These are phyloP conservation scores for Podarcis cretensis DNA, from an alignment of 2,113 vertebrate species.

Conservation along the genomic window DNA sequence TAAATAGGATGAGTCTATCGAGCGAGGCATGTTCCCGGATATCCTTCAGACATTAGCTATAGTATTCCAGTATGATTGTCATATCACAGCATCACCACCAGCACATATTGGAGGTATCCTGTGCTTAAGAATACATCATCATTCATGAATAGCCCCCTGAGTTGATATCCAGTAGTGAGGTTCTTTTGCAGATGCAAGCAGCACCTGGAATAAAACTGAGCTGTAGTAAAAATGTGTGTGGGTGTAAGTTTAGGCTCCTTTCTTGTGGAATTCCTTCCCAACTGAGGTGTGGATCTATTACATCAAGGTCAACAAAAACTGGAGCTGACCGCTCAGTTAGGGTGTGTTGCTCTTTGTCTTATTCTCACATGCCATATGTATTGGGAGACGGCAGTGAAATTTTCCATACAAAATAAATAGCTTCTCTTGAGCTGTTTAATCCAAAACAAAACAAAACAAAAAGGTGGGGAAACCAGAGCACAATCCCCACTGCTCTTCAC, in stretches of 20 bases:
- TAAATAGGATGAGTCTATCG: not conserved
- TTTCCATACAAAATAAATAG: not conserved
- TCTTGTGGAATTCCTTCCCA: too few relatives aligned
- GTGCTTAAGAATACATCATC: not conserved
- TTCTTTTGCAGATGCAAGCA: too few relatives aligned
- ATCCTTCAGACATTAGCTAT: not conserved
- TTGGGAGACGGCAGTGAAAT: not conserved
- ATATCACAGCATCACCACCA: not conserved
- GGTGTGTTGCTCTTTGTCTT: not conserved
- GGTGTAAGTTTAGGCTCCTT: too few relatives aligned
- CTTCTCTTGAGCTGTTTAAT: not conserved
- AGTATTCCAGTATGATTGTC: not conserved
- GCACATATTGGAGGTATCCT: not conserved
- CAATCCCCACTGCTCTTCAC: too few relatives aligned
- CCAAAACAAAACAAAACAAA: not conserved
- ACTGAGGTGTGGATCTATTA: too few relatives aligned
- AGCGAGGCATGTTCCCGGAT: not conserved
- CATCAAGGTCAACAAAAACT: too few relatives aligned
- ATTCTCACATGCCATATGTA: not conserved
- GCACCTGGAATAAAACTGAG: too few relatives aligned
- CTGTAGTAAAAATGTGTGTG: too few relatives aligned
- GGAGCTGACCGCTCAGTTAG: too few relatives aligned
- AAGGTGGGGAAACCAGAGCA: not conserved
- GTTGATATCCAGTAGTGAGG: too few relatives aligned
- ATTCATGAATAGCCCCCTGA: too few relatives aligned